Evolutionary conservation across 2,797 vertebrate genomes (phyloP).

Genomic region (Cynodonichthys magdalenae): DNA sequence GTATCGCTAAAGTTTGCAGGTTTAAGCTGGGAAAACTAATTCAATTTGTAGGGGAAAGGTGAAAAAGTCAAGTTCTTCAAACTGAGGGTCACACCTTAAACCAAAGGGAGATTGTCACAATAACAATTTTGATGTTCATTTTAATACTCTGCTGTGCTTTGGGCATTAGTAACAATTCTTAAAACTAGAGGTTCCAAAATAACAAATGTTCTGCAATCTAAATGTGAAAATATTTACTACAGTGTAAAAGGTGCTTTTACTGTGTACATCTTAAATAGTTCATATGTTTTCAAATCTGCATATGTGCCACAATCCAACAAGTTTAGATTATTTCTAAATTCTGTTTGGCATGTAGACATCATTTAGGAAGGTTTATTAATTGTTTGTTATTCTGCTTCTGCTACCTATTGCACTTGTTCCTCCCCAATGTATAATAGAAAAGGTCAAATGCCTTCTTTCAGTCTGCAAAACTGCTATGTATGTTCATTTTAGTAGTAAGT

Average conservation of each 20-base stretch:
- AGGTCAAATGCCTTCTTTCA: background rate
- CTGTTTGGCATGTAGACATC: background rate
- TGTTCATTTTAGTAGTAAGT: slow-evolving; percentile 15
- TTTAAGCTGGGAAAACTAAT: too few species aligned
- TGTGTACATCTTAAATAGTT: background rate
- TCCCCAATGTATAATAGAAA: background rate
- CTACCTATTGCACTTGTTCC: background rate
- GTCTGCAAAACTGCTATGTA: slow-evolving; percentile 1
- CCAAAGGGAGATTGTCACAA: too few species aligned
- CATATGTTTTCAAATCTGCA: background rate
- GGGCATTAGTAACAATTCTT: too few species aligned
- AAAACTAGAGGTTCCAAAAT: too few species aligned
- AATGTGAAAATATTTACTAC: background rate
- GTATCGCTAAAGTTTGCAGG: too few species aligned
- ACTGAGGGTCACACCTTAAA: too few species aligned
- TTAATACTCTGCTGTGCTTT: too few species aligned
- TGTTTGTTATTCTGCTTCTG: slow-evolving; percentile 1
- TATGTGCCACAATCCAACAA: background rate
- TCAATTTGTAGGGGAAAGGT: too few species aligned
- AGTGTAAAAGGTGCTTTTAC: background rate
- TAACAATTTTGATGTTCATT: too few species aligned
- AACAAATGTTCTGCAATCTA: too few species aligned
- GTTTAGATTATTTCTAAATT: background rate
- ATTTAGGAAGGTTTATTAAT: slow-evolving; percentile 3
- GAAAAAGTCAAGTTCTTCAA: too few species aligned